Evolutionary conservation across 1,140 invertebrate species (phyloP).

Genomic region (Saccostrea glomerata): DNA sequence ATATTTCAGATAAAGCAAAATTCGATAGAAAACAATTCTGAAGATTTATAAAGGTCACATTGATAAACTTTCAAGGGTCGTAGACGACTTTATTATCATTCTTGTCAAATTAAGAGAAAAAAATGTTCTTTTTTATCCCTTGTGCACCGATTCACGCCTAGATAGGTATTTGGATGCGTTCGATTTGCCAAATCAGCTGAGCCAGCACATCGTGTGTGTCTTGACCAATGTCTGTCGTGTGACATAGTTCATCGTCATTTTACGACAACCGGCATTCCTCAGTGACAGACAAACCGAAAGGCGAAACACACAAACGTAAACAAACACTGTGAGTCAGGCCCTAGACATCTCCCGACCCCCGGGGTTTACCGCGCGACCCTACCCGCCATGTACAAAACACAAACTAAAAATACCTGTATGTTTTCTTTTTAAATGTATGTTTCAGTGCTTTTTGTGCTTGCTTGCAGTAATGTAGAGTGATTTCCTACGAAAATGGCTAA

Average conservation of each 20-base stretch:
- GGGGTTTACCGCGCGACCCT: constrained; percentile 5
- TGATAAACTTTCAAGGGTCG: background rate
- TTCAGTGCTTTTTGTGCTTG: too few species aligned
- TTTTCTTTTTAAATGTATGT: too few species aligned
- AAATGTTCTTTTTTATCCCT: background rate
- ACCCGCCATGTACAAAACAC: background rate
- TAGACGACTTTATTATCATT: background rate
- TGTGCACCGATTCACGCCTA: background rate
- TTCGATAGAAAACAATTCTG: background rate
- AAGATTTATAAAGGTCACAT: background rate
- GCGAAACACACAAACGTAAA: constrained; percentile 1
- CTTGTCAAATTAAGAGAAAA: background rate
- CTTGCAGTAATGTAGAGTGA: too few species aligned
- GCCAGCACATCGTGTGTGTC: constrained; percentile 19
- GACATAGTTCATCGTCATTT: background rate
- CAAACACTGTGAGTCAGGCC: constrained; percentile 15
- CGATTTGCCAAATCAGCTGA: constrained; percentile 13
- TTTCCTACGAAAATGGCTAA: too few species aligned
- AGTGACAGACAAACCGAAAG: background rate
- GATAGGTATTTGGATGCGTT: background rate
- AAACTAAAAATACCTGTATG: too few species aligned
- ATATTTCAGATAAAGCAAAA: constrained; percentile 10
- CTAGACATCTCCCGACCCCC: constrained; percentile 11
- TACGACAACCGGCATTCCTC: background rate
- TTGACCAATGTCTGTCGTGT: background rate